These are phyloP conservation scores for Cosmopolites sordidus DNA, from an alignment of 2,888 invertebrate species.

Conservation along the genomic window DNA sequence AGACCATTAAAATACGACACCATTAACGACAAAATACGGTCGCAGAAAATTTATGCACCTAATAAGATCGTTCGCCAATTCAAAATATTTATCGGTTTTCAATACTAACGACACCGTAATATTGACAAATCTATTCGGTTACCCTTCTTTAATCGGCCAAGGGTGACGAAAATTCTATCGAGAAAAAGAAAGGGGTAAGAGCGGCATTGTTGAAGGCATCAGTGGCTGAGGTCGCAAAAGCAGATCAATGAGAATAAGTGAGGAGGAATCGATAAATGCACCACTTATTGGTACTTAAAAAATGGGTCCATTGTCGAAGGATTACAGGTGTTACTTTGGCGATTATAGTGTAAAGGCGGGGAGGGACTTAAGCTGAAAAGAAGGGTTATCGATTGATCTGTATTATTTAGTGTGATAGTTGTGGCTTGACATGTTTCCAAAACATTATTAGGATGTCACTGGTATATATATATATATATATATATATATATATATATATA, in stretches of 20 bases:
- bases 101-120: slow-evolving; percentile 39
- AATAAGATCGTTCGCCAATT: slow-evolving; percentile 32
- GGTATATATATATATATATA: no score
- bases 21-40: slow-evolving; percentile 16
- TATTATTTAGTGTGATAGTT: slow-evolving; percentile 26
- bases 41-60: slow-evolving; percentile 25
- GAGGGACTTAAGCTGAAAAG: slow-evolving; percentile 25
- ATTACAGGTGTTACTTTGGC: slow-evolving; percentile 30
- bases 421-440: slow-evolving; percentile 21
- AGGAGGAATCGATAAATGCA: slow-evolving; percentile 24
- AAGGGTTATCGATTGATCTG: slow-evolving; percentile 32
- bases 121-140: slow-evolving; percentile 38
- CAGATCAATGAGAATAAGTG: slow-evolving; percentile 23
- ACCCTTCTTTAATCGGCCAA: slow-evolving; percentile 19
- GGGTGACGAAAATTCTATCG: slow-evolving; percentile 28
- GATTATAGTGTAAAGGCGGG: slow-evolving; percentile 29
- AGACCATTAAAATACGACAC: slow-evolving; percentile 28
- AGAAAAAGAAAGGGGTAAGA: slow-evolving; percentile 26
- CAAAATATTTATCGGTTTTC: slow-evolving; percentile 41
- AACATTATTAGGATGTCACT: slow-evolving; percentile 26
- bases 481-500: no score
- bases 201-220: not conserved
- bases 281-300: slow-evolving; percentile 34
- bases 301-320: slow-evolving; percentile 32
- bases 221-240: slow-evolving; percentile 27